Percentiles rank a stretch among this genome's conserved stretches.
Conservation (phyloP, 2,797 vertebrate genomes). For the Limosa lapponica region DNA sequence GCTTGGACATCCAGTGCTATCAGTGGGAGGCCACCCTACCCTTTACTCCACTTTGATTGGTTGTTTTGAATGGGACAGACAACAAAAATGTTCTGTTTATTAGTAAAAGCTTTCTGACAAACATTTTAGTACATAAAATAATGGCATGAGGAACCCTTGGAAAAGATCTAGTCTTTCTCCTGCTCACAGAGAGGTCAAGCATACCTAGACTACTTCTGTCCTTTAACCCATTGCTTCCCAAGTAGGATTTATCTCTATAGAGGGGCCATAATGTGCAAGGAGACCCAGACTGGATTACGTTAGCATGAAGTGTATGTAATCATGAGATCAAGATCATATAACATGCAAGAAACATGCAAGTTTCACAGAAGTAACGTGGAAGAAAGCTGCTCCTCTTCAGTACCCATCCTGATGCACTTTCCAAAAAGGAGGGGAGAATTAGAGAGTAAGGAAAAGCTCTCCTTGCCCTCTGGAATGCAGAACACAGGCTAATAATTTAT, state of each 20-base stretch:
- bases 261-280: neutral
- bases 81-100: neutral
- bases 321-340: neutral
- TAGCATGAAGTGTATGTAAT: neutral
- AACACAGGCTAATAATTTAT: neutral
- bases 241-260: neutral
- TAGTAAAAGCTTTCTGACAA: neutral
- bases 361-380: neutral
- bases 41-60: neutral
- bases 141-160: neutral
- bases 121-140: neutral
- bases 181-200: neutral
- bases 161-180: neutral
- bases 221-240: neutral
- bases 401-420: neutral
- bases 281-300: neutral
- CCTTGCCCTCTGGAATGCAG: neutral
- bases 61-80: neutral
- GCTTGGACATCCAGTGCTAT: neutral
- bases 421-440: neutral
- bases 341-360: neutral
- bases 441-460: neutral
- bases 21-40: neutral
- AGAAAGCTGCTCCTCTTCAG: neutral
- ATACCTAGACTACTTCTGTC: neutral